Conservation (phyloP, 2,113 vertebrate genomes). For the Miniopterus natalensis region DNA sequence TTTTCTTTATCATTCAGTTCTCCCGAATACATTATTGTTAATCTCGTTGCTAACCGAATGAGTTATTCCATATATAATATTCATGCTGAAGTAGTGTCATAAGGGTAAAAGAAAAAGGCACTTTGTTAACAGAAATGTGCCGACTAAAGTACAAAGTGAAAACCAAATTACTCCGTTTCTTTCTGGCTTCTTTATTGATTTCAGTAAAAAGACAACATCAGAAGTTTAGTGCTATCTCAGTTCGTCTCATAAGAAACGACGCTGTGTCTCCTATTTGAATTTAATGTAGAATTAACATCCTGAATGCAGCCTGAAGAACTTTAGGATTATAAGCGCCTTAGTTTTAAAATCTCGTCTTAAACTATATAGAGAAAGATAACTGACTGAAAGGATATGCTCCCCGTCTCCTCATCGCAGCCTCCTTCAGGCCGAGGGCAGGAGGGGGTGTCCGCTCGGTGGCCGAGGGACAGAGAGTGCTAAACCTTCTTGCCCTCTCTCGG, state of each 20-base stretch:
- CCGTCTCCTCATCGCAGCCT: neutral
- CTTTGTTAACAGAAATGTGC: neutral
- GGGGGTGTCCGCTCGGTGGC: neutral
- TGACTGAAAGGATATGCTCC: conserved; percentile 5
- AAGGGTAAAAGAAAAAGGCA: neutral
- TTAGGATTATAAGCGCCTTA: neutral
- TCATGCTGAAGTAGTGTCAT: conserved; percentile 19
- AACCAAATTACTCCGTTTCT: conserved; percentile 58
- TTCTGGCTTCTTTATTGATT: conserved; percentile 52
- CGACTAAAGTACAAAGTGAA: conserved; percentile 12
- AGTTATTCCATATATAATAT: conserved; percentile 61
- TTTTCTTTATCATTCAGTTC: conserved; percentile 44
- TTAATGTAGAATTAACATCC: conserved; percentile 39
- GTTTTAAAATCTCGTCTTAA: conserved; percentile 40
- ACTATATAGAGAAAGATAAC: neutral
- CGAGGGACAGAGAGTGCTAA: neutral
- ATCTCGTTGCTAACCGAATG: conserved; percentile 55
- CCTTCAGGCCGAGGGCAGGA: neutral
- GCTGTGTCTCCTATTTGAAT: conserved; percentile 36
- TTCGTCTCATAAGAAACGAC: conserved; percentile 21
- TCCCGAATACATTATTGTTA: conserved; percentile 43
- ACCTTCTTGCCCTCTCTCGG: neutral
- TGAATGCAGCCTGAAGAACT: neutral
- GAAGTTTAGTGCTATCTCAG: conserved; percentile 20
- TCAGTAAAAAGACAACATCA: conserved; percentile 34